Conservation (phyloP, 2,113 vertebrate species). For the Tupaia tana region DNA sequence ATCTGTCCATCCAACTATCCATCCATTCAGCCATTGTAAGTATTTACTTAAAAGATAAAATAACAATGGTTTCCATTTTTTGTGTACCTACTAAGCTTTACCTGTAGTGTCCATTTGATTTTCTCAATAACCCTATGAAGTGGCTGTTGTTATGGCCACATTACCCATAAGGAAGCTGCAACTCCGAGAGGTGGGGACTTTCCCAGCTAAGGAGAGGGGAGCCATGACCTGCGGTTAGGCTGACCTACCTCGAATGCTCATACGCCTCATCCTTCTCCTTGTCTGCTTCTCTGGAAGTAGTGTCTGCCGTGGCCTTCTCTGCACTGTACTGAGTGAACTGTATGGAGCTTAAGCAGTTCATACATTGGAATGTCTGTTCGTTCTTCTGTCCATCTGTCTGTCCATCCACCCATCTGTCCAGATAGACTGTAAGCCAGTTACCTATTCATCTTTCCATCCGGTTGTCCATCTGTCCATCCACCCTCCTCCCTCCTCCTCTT, state of each 20-base stretch:
- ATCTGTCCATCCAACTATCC: neutral
- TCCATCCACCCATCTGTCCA: neutral
- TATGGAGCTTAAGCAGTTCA: neutral
- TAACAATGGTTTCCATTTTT: neutral
- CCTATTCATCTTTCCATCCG: too few relatives aligned
- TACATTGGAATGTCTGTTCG: neutral
- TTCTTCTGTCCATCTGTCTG: neutral
- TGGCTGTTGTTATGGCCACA: accelerated
- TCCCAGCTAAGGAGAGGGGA: neutral
- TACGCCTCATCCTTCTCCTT: accelerated
- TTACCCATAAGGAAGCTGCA: neutral
- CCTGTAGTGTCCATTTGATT: neutral
- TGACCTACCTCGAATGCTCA: neutral
- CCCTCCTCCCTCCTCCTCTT: accelerated
- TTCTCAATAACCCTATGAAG: neutral
- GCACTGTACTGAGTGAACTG: neutral
- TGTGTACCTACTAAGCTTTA: neutral
- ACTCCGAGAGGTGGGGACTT: neutral
- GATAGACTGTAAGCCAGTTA: too few relatives aligned
- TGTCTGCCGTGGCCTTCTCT: neutral
- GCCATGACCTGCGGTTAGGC: accelerated
- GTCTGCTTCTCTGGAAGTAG: neutral
- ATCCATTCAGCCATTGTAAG: neutral
- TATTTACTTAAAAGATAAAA: neutral
- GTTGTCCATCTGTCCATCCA: neutral